These are phyloP conservation scores for Drosophila novamexicana DNA, from an alignment of 1,140 invertebrate species.

Conservation along the genomic window DNA sequence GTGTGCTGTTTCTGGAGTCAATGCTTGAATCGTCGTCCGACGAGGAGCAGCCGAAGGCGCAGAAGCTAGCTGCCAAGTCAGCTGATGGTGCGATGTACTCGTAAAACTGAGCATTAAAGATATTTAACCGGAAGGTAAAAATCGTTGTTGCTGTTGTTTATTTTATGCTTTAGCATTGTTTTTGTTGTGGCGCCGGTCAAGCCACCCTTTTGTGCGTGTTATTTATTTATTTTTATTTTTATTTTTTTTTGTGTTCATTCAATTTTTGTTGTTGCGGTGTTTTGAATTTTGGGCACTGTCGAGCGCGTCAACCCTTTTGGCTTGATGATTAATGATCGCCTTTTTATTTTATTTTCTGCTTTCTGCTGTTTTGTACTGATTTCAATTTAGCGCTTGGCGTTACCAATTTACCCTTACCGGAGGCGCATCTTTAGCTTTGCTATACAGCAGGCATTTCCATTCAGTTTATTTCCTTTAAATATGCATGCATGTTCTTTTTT, in stretches of 20 bases:
- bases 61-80: not conserved
- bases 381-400: constrained; percentile 65
- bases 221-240: not conserved
- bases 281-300: constrained; percentile 51
- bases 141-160: not conserved
- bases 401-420: constrained; percentile 24
- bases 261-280: constrained; percentile 26
- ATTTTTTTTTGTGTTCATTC: constrained; percentile 3
- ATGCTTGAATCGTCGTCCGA: constrained; percentile 46
- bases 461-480: too few species aligned
- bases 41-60: constrained; percentile 17
- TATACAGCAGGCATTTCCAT: not conserved
- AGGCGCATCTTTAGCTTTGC: not conserved
- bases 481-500: too few species aligned
- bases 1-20: constrained; percentile 31
- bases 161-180: constrained; percentile 3
- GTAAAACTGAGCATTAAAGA: constrained; percentile 13
- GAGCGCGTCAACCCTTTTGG: constrained; percentile 76
- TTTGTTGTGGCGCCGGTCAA: constrained; percentile 48
- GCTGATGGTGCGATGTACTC: not conserved
- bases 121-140: constrained; percentile 2
- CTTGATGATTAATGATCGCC: constrained; percentile 75
- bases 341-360: constrained; percentile 52
- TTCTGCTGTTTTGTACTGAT: constrained; percentile 69
- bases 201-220: constrained; percentile 46